phyloP scores from a whole-genome alignment of 1,140 invertebrate species.

The Galendromus occidentalis region DNA sequence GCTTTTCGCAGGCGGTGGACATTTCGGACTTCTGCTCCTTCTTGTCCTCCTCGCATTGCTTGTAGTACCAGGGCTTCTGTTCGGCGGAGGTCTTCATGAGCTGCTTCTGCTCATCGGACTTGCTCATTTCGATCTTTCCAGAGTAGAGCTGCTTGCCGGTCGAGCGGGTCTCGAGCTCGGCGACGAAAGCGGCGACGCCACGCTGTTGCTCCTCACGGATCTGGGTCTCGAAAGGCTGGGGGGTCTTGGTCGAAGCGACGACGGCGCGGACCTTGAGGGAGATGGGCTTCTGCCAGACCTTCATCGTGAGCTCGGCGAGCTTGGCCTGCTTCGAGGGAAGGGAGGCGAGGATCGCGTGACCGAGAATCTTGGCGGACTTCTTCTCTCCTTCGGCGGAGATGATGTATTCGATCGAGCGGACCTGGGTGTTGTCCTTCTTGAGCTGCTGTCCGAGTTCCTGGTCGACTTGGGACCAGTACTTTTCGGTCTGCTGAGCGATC shows the following conservation, averaged over 20 bases:
- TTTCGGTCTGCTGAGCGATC: neutral
- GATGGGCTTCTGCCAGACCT: neutral
- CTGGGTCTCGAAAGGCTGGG: neutral
- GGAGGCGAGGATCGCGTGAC: neutral
- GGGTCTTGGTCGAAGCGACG: neutral
- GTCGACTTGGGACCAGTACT: constrained; percentile 1
- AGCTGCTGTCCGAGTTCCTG: neutral
- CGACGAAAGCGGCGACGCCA: neutral
- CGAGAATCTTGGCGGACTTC: neutral
- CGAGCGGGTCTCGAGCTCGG: neutral
- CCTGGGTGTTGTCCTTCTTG: neutral
- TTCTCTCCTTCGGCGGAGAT: neutral
- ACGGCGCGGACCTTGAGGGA: neutral
- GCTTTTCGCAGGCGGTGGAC: constrained; percentile 7
- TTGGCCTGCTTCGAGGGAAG: neutral
- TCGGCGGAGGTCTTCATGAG: neutral
- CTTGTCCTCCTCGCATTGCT: constrained; percentile 6
- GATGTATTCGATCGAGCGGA: constrained; percentile 3
- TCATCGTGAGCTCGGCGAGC: constrained; percentile 1
- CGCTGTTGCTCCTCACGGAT: neutral
- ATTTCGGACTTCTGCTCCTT: neutral
- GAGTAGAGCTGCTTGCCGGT: constrained; percentile 8
- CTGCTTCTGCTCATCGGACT: constrained; percentile 5
- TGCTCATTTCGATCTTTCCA: neutral
- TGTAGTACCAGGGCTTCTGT: neutral